Conservation (phyloP, 2,113 vertebrate genomes). For the Pangasianodon gigas region DNA sequence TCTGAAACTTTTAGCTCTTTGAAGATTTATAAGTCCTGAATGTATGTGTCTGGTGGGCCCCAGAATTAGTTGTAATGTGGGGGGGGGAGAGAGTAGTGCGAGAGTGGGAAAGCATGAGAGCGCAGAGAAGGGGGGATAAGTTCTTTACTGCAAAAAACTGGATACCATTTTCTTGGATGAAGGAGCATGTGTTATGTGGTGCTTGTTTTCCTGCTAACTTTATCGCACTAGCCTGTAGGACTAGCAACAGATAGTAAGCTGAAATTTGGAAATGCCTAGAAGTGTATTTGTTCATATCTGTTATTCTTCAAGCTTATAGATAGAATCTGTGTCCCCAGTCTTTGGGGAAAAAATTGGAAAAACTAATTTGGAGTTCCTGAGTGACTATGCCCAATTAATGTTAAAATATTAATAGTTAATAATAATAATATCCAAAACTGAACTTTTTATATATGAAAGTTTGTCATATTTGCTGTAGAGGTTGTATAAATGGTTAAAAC, state of each 20-base stretch:
- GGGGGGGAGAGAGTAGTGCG: conserved; percentile 35
- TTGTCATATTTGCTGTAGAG: neutral
- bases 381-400: neutral
- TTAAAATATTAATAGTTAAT: neutral
- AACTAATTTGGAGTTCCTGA: neutral
- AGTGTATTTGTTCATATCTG: neutral
- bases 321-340: neutral
- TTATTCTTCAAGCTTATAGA: neutral
- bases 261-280: neutral
- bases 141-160: conserved; percentile 48
- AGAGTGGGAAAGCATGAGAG: conserved; percentile 57
- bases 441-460: neutral
- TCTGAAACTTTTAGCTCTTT: conserved; percentile 76
- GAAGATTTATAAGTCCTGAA: conserved; percentile 88
- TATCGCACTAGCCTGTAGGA: neutral
- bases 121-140: conserved; percentile 6
- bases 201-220: neutral
- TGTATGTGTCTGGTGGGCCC: conserved; percentile 81
- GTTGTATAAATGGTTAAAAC: neutral
- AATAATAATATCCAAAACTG: neutral
- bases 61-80: conserved; percentile 61
- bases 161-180: conserved; percentile 22
- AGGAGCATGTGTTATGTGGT: neutral
- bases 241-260: neutral
- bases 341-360: neutral